Percentiles rank a stretch among this genome's conserved stretches.
Conservation (phyloP, 2,888 invertebrate species). For the Parelbella ahira region DNA sequence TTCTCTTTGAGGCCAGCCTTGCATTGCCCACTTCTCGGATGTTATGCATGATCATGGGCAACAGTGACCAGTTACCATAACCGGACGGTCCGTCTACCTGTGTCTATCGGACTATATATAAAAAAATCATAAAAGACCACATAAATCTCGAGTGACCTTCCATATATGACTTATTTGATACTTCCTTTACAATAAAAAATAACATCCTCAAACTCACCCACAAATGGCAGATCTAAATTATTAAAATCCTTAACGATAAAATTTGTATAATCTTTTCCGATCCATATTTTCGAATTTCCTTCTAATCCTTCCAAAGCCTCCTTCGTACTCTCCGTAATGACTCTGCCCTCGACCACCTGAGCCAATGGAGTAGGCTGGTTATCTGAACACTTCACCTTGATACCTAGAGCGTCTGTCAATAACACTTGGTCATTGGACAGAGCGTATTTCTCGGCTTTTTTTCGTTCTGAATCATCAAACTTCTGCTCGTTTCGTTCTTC, state of each 20-base stretch:
- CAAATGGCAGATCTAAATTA: conserved; percentile 92
- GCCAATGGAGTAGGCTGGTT: conserved; percentile 60
- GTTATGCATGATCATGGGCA: no score
- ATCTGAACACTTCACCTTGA: conserved; percentile 39
- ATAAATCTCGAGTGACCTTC: no score
- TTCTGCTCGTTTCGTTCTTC: conserved; percentile 65
- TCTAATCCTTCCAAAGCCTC: conserved; percentile 62
- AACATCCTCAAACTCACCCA: conserved; percentile 52
- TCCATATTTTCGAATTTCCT: conserved; percentile 93
- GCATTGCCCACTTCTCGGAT: no score
- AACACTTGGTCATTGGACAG: conserved; percentile 62
- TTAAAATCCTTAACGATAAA: conserved; percentile 97
- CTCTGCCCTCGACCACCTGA: conserved; percentile 62
- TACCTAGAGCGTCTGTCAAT: conserved; percentile 55
- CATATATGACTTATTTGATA: no score
- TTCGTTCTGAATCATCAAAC: conserved; percentile 65
- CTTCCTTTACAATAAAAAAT: no score
- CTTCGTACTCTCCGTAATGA: conserved; percentile 58
- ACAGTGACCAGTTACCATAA: no score
- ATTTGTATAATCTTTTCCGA: conserved; percentile 97
- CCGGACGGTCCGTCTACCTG: no score
- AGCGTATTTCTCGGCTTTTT: conserved; percentile 72
- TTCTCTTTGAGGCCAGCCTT: no score
- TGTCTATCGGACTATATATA: no score
- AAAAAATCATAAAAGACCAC: no score